A percentile compares a stretch with the other conserved stretches of the same genome.
Evolutionary conservation across 2,113 vertebrate species (phyloP).

Genomic region (Pagrus major): DNA sequence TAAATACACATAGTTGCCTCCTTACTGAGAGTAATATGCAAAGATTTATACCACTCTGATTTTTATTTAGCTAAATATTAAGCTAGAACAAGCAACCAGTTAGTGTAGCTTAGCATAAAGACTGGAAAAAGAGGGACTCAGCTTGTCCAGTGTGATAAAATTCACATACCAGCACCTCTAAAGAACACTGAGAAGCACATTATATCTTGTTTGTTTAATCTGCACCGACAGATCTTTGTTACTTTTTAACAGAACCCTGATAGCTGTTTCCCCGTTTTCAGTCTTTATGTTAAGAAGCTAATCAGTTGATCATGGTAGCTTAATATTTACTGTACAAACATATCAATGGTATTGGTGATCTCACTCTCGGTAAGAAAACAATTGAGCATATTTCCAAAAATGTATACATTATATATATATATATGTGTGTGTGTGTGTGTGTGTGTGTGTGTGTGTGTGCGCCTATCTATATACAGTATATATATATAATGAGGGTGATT

Average conservation of each 20-base stretch:
- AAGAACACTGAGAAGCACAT: not conserved
- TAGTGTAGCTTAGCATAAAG: not conserved
- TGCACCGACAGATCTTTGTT: too few species aligned
- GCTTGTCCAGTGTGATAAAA: not conserved
- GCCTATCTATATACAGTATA: too few species aligned
- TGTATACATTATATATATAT: too few species aligned
- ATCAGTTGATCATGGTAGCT: not conserved
- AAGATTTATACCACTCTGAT: not conserved
- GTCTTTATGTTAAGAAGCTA: not conserved
- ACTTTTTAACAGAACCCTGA: too few species aligned
- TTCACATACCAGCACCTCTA: not conserved
- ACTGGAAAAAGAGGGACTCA: too few species aligned
- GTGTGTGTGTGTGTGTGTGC: too few species aligned
- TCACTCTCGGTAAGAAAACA: too few species aligned
- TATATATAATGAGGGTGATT: not conserved
- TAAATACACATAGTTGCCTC: not conserved
- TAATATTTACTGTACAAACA: not conserved
- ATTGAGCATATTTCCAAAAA: too few species aligned
- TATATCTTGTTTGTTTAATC: too few species aligned
- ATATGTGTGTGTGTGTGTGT: too few species aligned
- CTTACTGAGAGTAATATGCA: not conserved
- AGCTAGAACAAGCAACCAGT: not conserved
- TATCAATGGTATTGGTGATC: not conserved
- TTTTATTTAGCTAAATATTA: not conserved
- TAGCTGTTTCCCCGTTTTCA: not conserved